Base-by-base conservation (phyloP, 1,140 invertebrate species). In the Parasteatoda tepidariorum region DNA sequence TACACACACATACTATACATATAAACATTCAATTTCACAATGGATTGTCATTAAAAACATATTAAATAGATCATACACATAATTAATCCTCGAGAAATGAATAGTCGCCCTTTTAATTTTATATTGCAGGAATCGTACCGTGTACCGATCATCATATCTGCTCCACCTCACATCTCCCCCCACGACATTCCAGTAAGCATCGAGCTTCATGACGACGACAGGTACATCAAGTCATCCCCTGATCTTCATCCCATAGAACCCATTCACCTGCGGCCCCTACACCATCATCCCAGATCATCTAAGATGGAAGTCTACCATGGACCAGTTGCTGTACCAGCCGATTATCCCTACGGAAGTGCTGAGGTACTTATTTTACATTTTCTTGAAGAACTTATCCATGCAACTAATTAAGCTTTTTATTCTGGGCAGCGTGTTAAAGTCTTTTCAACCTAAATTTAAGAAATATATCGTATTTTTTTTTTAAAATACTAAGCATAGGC, bases 191-290 rank as follows among this genome's bases (percentile, higher is more conserved):
- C 68, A 13, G 78, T 82, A 7, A 82, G 64, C 15, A 4, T 82
- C 2, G 78, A 82, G 22, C 9, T 82, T 15, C 55, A 71, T 13
- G 78, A 82, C 9, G 67, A 82, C 13, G 78, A 70, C 24, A 26
- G 55, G 0, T 59, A 79, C 15, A 68, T 79, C 41, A 67, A 68
- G 22, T 70, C 66, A 0, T n/a, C 66, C 2, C 13, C 34, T 3
- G 78, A 82, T 48, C 15, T 70, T n/a, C 78, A 71, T 41, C 78
- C 78, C 13, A 82, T 82, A 1, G 24, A 31, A 15, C 78, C 78
- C 33, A 82, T 82, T 4, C 78, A 71, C 33, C 24, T 82, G 55
- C 54, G 70, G 2, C 30, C 48, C 3, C 22, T 79, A 4, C 41
- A 18, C 0, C 62, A 48, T 15, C 33, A 66, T 15, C 9, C 38